Evolutionary conservation across 2,113 vertebrate genomes (phyloP).

Genomic region (Sprattus sprattus): DNA sequence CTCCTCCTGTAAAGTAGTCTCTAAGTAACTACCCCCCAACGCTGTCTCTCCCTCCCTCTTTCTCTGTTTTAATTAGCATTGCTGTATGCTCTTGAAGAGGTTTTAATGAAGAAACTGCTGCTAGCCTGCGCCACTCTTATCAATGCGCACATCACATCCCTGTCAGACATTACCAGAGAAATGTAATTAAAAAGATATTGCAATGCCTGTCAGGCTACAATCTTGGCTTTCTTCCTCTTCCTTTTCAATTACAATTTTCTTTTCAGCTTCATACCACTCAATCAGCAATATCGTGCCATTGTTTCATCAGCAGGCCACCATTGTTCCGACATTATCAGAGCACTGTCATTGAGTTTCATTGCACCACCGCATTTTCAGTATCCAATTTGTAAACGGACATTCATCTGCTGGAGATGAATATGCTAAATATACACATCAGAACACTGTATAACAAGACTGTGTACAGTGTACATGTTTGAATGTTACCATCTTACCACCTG

Average conservation of each 20-base stretch:
- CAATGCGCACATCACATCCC: constrained; percentile 39
- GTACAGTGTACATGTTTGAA: not conserved
- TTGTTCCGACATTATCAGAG: not conserved
- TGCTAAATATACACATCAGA: not conserved
- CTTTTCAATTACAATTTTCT: constrained; percentile 65
- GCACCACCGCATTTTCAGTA: not conserved
- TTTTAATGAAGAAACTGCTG: constrained; percentile 67
- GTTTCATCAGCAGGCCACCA: constrained; percentile 26
- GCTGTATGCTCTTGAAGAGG: constrained; percentile 55
- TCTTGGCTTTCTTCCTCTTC: constrained; percentile 33
- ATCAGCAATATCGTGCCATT: constrained; percentile 59
- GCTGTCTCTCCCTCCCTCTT: constrained; percentile 22
- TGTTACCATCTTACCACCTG: not conserved
- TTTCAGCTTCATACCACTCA: constrained; percentile 63
- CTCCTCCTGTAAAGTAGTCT: too few relatives aligned
- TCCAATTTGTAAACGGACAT: not conserved
- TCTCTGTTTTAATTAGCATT: constrained; percentile 63
- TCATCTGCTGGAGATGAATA: not conserved
- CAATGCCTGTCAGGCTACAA: constrained; percentile 66
- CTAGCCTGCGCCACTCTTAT: constrained; percentile 49
- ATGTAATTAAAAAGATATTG: constrained; percentile 75
- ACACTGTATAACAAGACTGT: not conserved
- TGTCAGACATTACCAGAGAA: constrained; percentile 64
- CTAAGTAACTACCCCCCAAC: too few relatives aligned
- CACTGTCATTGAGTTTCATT: not conserved